Conservation (phyloP, 2,888 invertebrate species). For the Bellardia bayeri region DNA sequence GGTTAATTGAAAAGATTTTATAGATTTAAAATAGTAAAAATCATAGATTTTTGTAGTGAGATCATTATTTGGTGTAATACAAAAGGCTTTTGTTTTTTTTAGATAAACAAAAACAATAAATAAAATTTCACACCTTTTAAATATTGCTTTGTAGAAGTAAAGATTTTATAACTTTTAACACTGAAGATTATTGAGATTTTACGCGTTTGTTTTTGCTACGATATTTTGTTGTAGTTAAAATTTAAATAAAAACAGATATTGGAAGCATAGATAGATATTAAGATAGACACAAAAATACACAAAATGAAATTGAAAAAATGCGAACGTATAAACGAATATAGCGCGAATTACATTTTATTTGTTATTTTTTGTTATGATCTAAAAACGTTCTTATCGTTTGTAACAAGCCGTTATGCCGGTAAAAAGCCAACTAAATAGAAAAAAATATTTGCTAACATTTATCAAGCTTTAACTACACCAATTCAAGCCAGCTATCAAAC, state of each 20-base stretch:
- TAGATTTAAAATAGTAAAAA: conserved; percentile 9
- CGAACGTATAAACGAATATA: conserved; percentile 3
- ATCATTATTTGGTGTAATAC: conserved; percentile 45
- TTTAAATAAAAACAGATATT: not conserved
- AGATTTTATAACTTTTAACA: conserved; percentile 1
- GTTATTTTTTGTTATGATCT: not conserved
- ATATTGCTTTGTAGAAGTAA: not conserved
- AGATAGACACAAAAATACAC: not conserved
- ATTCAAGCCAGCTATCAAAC: conserved; percentile 9
- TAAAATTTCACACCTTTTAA: conserved; percentile 54
- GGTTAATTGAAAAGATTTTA: not conserved
- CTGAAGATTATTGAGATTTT: conserved; percentile 25
- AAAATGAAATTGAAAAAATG: not conserved
- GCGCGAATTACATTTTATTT: conserved; percentile 44
- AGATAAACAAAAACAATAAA: conserved; percentile 21
- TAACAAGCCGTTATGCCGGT: conserved; percentile 67
- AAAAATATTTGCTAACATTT: conserved; percentile 67
- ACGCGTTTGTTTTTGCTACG: not conserved
- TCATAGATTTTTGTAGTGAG: conserved; percentile 23
- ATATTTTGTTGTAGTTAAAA: not conserved
- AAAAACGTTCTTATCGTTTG: conserved; percentile 20
- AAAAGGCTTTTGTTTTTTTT: not conserved
- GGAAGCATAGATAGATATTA: no score
- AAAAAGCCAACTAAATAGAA: conserved; percentile 69
- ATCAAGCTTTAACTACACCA: conserved; percentile 60